phyloP scores from a whole-genome alignment of 2,888 invertebrate species.

The Leptopilina syphax region DNA sequence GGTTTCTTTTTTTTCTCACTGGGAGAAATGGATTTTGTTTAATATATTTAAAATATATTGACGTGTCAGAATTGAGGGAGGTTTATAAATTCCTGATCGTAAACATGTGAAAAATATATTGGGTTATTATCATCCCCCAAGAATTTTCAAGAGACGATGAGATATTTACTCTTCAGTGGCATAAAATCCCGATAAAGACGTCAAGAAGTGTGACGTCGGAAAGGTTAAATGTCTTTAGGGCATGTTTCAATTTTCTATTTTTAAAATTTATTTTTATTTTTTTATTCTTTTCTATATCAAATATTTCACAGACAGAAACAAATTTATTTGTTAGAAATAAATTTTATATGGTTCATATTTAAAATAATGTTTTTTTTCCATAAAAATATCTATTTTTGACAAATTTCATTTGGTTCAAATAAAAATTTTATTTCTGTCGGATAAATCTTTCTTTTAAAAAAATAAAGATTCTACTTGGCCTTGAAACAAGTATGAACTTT shows the following conservation, averaged over 20 bases:
- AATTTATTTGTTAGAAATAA: background rate
- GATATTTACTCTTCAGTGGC: constrained; percentile 51
- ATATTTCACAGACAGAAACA: background rate
- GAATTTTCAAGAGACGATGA: constrained; percentile 50
- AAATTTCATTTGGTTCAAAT: too few relatives aligned
- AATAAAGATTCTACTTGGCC: too few relatives aligned
- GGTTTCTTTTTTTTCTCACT: too few relatives aligned
- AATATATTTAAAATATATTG: background rate
- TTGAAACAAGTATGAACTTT: too few relatives aligned
- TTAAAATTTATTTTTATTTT: too few relatives aligned
- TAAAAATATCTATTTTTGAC: too few relatives aligned
- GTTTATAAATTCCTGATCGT: constrained; percentile 67
- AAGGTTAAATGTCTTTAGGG: constrained; percentile 69
- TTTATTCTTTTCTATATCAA: background rate
- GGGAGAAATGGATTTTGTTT: background rate
- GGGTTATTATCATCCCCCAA: constrained; percentile 67
- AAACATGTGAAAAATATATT: constrained; percentile 66
- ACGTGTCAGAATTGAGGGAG: background rate
- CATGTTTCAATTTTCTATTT: background rate
- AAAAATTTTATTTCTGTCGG: too few relatives aligned
- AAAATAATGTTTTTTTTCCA: too few relatives aligned
- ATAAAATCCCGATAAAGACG: constrained; percentile 70
- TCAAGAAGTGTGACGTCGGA: constrained; percentile 72
- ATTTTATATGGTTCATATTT: too few relatives aligned
- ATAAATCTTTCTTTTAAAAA: too few relatives aligned